phyloP scores from a whole-genome alignment of 2,797 vertebrate species.

The Trichosurus vulpecula region DNA sequence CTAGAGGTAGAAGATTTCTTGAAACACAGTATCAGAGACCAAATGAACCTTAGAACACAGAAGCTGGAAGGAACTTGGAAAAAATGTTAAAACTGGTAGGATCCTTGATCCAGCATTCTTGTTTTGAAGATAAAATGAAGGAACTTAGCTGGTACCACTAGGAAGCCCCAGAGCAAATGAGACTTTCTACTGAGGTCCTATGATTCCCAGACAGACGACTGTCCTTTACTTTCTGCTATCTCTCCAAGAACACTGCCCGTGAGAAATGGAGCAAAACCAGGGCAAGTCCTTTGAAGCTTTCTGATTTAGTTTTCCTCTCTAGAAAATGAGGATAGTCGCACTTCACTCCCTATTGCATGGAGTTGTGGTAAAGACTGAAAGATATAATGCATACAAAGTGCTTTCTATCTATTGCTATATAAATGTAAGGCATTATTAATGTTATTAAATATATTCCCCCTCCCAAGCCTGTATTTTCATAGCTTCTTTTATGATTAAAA shows the following conservation, averaged over 20 bases:
- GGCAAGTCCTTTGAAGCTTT: neutral
- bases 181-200: neutral
- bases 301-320: neutral
- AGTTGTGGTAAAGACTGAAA: neutral
- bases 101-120: neutral
- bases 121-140: neutral
- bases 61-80: neutral
- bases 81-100: neutral
- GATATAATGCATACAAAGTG: neutral
- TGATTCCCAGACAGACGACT: neutral
- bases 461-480: neutral
- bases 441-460: neutral
- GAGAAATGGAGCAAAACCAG: neutral
- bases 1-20: no score
- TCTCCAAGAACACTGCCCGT: neutral
- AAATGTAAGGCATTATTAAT: neutral
- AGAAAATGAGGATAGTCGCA: neutral
- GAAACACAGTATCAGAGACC: no score
- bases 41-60: neutral
- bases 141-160: neutral
- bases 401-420: neutral
- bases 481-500: neutral
- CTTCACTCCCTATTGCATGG: neutral
- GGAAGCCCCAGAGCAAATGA: neutral
- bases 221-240: neutral